Percentiles rank a stretch among this genome's conserved stretches.
Evolutionary conservation across 2,113 vertebrate species (phyloP).

Genomic region (Ascaphus truei): DNA sequence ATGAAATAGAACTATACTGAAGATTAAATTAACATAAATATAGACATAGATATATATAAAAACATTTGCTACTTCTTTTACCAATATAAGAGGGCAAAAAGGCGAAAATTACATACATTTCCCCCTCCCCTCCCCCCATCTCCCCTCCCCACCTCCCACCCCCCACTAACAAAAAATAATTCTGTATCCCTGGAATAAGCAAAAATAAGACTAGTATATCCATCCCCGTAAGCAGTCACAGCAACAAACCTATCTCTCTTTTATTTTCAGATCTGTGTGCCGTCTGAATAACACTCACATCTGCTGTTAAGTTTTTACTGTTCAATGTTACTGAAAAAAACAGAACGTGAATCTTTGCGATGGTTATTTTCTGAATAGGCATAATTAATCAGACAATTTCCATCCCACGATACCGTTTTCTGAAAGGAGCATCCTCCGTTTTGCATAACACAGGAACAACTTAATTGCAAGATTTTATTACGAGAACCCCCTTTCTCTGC

Average conservation of each 20-base stretch:
- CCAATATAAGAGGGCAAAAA: too few species aligned
- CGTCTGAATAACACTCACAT: constrained; percentile 9
- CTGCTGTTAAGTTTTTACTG: constrained; percentile 20
- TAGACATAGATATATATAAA: too few species aligned
- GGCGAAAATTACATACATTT: too few species aligned
- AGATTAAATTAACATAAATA: too few species aligned
- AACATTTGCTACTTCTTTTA: too few species aligned
- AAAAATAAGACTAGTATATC: constrained; percentile 3
- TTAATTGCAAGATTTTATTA: constrained; percentile 1
- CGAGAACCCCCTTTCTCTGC: neutral
- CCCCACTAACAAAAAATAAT: neutral
- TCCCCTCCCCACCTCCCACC: too few species aligned
- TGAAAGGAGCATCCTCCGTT: constrained; percentile 16
- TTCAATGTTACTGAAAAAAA: constrained; percentile 3
- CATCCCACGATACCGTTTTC: constrained; percentile 1
- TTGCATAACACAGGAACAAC: constrained; percentile 14
- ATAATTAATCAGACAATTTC: constrained; percentile 27
- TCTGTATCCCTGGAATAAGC: neutral
- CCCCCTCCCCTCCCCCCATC: too few species aligned
- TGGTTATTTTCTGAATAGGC: constrained; percentile 6
- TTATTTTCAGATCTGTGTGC: constrained; percentile 1
- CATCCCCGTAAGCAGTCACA: constrained; percentile 2
- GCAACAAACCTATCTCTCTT: neutral
- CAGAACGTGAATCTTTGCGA: constrained; percentile 5
- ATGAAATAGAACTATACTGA: too few species aligned